Percentiles rank a stretch among this genome's conserved stretches.
Conservation (phyloP, 2,888 invertebrate species). For the Drosophila longiperda region DNA sequence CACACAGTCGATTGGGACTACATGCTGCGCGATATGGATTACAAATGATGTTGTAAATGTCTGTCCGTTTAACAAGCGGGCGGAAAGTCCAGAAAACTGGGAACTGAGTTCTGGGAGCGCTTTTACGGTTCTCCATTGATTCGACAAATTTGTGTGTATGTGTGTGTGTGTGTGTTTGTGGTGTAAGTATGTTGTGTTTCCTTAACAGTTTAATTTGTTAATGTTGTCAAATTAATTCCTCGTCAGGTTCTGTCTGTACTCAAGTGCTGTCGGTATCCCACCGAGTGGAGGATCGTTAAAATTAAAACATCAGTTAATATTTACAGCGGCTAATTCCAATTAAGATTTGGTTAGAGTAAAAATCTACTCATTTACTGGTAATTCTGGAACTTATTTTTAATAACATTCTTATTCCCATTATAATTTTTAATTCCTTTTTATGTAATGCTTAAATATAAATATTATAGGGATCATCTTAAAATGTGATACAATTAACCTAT, state of each 20-base stretch:
- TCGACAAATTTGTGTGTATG: conserved; percentile 31
- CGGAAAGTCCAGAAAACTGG: conserved; percentile 29
- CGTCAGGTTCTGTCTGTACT: conserved; percentile 59
- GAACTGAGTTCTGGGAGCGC: conserved; percentile 21
- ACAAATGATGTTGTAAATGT: conserved; percentile 83
- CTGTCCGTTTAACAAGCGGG: conserved; percentile 46
- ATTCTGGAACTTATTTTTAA: background rate
- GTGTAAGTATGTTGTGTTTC: conserved; percentile 42
- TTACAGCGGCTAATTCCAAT: background rate
- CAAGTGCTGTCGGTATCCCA: conserved; percentile 42
- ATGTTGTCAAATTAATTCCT: conserved; percentile 83
- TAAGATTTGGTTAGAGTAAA: background rate
- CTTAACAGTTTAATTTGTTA: conserved; percentile 84
- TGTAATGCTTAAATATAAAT: background rate
- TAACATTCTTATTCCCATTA: background rate
- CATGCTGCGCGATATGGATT: conserved; percentile 80
- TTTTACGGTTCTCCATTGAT: conserved; percentile 48
- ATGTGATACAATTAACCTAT: background rate
- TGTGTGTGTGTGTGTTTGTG: conserved; percentile 25
- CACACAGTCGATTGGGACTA: conserved; percentile 60
- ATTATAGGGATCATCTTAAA: background rate
- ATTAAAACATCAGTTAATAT: background rate
- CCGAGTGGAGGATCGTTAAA: conserved; percentile 30
- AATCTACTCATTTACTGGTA: background rate
- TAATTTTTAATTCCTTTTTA: background rate